These are phyloP conservation scores for Acrossocheilus fasciatus DNA, from an alignment of 2,797 vertebrate genomes.

Conservation along the genomic window DNA sequence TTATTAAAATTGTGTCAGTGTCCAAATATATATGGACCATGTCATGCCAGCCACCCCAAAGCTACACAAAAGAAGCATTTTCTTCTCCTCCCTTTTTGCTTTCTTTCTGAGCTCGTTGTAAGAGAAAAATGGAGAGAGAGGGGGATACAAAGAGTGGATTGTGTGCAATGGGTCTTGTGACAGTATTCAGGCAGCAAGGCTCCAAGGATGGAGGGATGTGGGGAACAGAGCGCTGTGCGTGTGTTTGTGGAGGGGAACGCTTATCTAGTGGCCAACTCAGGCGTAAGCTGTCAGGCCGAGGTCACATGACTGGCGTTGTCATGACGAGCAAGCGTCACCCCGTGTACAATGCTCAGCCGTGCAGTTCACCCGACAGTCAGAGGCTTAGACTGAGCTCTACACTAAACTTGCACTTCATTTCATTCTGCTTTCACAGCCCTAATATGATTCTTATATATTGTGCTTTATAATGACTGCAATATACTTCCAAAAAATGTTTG, in stretches of 20 bases:
- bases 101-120: constrained; percentile 23
- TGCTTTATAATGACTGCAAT: neutral
- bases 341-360: constrained; percentile 57
- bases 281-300: constrained; percentile 59
- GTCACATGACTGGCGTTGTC: constrained; percentile 67
- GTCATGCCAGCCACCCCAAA: constrained; percentile 29
- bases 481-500: neutral
- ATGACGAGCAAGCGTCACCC: constrained; percentile 61
- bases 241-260: constrained; percentile 38
- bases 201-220: constrained; percentile 40
- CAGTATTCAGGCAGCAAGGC: constrained; percentile 57
- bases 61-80: constrained; percentile 37
- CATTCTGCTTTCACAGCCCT: constrained; percentile 2
- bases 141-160: constrained; percentile 74
- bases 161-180: constrained; percentile 81
- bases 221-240: constrained; percentile 33
- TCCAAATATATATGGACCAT: neutral
- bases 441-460: neutral
- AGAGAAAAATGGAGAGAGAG: constrained; percentile 20
- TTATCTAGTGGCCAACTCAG: constrained; percentile 62
- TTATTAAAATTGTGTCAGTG: too few species aligned
- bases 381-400: constrained; percentile 26
- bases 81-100: constrained; percentile 26
- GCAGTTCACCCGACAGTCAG: constrained; percentile 49
- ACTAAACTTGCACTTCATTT: neutral